phyloP scores from a whole-genome alignment of 1,140 invertebrate species.

The Epicauta chinensis region DNA sequence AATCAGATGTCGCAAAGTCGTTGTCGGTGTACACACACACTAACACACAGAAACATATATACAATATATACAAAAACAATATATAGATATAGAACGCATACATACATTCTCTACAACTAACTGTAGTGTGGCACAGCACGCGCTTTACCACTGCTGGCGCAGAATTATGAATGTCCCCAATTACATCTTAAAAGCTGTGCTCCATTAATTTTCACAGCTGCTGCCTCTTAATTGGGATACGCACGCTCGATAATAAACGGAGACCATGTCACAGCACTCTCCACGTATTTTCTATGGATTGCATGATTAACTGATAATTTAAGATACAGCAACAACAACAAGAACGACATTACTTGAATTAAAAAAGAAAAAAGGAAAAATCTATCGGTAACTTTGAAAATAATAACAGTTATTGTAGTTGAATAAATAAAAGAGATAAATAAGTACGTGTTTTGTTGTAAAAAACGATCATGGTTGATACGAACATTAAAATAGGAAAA shows the following conservation, averaged over 20 bases:
- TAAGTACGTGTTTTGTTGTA: too few relatives aligned
- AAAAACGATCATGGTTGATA: too few relatives aligned
- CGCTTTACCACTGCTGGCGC: slow-evolving; percentile 20
- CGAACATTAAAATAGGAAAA: too few relatives aligned
- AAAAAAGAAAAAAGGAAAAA: too few relatives aligned
- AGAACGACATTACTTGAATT: too few relatives aligned
- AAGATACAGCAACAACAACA: too few relatives aligned
- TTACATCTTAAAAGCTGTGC: slow-evolving; percentile 61
- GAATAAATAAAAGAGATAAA: too few relatives aligned
- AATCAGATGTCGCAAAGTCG: slow-evolving; percentile 33
- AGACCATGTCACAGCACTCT: slow-evolving; percentile 25
- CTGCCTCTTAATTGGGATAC: slow-evolving; percentile 58
- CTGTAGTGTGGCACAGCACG: slow-evolving; percentile 21
- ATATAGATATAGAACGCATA: too few relatives aligned
- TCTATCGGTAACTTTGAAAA: too few relatives aligned
- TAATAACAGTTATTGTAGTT: too few relatives aligned
- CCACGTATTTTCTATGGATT: slow-evolving; percentile 2
- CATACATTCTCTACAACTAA: background rate
- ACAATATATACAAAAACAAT: background rate
- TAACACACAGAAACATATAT: background rate
- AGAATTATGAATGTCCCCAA: slow-evolving; percentile 58
- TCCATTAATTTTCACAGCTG: slow-evolving; percentile 62
- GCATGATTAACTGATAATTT: too few relatives aligned
- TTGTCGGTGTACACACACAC: slow-evolving; percentile 9
- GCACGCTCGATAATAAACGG: slow-evolving; percentile 53